These are phyloP conservation scores for Bathynomus jamesi DNA, from an alignment of 1,140 invertebrate species.

Conservation along the genomic window DNA sequence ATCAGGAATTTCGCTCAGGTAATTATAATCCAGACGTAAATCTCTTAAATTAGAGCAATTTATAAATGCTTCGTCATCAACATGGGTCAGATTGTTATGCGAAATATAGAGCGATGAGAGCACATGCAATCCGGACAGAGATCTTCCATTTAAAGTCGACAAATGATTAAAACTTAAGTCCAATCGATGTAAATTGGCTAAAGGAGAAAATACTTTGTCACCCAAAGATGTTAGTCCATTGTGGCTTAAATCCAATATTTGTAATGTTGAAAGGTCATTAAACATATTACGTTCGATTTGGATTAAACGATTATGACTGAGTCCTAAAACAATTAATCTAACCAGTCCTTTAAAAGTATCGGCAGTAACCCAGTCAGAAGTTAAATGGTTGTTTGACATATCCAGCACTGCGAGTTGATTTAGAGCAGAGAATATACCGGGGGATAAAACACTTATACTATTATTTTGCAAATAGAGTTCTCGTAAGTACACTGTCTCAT, in stretches of 20 bases:
- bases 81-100: conserved; percentile 72
- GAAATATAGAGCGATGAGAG: conserved; percentile 72
- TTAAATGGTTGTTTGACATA: conserved; percentile 71
- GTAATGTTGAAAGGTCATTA: conserved; percentile 75
- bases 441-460: conserved; percentile 58
- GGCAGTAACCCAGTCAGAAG: conserved; percentile 64
- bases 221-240: conserved; percentile 53
- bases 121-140: conserved; percentile 76
- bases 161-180: conserved; percentile 77
- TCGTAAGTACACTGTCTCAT: conserved; percentile 48
- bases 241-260: conserved; percentile 76
- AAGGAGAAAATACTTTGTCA: conserved; percentile 62
- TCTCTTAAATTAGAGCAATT: conserved; percentile 79
- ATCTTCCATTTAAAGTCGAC: conserved; percentile 64
- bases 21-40: conserved; percentile 75
- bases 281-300: conserved; percentile 76
- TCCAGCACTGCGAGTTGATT: conserved; percentile 67
- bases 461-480: conserved; percentile 70
- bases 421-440: conserved; percentile 64
- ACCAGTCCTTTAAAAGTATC: conserved; percentile 75
- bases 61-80: conserved; percentile 75
- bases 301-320: conserved; percentile 75
- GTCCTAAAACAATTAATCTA: conserved; percentile 72
- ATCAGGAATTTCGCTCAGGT: conserved; percentile 41
- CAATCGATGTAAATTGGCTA: conserved; percentile 77